phyloP scores from a whole-genome alignment of 2,888 invertebrate species.

The Leptarthrus brevirostris region DNA sequence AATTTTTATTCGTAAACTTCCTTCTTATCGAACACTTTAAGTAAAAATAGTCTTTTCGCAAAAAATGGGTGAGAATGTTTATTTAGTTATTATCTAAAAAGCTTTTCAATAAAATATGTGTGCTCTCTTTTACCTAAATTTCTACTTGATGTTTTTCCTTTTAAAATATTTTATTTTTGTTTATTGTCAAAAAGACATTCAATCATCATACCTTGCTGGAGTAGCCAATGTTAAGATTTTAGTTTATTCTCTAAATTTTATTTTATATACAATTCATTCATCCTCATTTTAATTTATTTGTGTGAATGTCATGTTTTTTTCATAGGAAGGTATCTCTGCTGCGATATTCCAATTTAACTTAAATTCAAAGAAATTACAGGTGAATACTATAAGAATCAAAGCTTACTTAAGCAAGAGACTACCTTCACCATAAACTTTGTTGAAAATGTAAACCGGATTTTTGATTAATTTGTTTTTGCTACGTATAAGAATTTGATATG shows the following conservation, averaged over 20 bases:
- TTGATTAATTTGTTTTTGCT: too few relatives aligned
- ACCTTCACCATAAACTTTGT: constrained; percentile 9
- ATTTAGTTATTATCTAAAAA: constrained; percentile 22
- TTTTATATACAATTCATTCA: constrained; percentile 3
- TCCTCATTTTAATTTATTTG: background rate
- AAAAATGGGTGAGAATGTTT: constrained; percentile 12
- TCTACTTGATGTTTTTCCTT: background rate
- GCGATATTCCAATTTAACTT: background rate
- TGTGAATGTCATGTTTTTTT: background rate
- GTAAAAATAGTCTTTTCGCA: constrained; percentile 18
- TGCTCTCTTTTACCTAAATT: background rate
- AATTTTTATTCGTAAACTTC: background rate
- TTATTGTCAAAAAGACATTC: constrained; percentile 43
- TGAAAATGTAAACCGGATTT: too few relatives aligned
- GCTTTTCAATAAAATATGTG: constrained; percentile 31
- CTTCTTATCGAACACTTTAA: background rate
- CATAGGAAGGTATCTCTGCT: constrained; percentile 30
- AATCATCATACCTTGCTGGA: background rate
- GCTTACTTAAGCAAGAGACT: background rate
- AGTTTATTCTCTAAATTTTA: background rate
- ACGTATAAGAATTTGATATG: too few relatives aligned
- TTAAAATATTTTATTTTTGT: constrained; percentile 33
- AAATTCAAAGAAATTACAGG: background rate
- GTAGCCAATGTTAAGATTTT: background rate
- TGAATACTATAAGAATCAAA: constrained; percentile 3